phyloP scores from a whole-genome alignment of 2,797 vertebrate species.

The Onychomys leucogaster region DNA sequence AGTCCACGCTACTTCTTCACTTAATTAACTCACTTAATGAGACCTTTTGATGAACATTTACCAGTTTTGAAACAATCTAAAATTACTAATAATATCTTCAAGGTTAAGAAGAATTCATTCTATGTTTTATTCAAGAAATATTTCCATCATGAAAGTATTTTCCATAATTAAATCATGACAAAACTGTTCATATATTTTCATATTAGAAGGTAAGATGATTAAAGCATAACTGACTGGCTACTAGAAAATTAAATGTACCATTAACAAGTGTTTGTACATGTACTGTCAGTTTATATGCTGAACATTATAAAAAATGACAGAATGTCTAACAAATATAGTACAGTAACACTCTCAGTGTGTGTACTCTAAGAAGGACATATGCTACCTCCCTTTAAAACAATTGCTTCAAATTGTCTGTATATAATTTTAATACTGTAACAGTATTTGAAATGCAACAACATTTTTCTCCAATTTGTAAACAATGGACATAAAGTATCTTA shows the following conservation, averaged over 20 bases:
- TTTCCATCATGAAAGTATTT: slow-evolving; percentile 40
- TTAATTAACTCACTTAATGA: background rate
- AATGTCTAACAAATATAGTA: background rate
- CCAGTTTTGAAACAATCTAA: slow-evolving; percentile 41
- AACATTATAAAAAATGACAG: slow-evolving; percentile 24
- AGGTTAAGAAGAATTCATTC: background rate
- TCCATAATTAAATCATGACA: slow-evolving; percentile 29
- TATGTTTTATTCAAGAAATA: background rate
- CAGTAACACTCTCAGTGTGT: background rate
- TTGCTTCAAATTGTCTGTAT: background rate
- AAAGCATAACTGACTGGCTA: slow-evolving; percentile 14
- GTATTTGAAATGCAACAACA: background rate
- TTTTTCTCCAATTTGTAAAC: background rate
- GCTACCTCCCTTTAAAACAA: background rate
- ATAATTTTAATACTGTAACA: background rate
- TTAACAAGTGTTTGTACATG: slow-evolving; percentile 15
- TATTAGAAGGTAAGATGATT: slow-evolving; percentile 26
- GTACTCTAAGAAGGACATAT: background rate
- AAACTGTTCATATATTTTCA: background rate
- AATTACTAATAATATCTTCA: slow-evolving; percentile 18
- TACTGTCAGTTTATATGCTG: background rate
- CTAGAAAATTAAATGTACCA: slow-evolving; percentile 38
- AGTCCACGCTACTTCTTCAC: background rate
- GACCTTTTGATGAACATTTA: background rate
- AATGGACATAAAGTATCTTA: slow-evolving; percentile 12